Conservation (phyloP, 2,113 vertebrate genomes). For the Nesoenas mayeri region DNA sequence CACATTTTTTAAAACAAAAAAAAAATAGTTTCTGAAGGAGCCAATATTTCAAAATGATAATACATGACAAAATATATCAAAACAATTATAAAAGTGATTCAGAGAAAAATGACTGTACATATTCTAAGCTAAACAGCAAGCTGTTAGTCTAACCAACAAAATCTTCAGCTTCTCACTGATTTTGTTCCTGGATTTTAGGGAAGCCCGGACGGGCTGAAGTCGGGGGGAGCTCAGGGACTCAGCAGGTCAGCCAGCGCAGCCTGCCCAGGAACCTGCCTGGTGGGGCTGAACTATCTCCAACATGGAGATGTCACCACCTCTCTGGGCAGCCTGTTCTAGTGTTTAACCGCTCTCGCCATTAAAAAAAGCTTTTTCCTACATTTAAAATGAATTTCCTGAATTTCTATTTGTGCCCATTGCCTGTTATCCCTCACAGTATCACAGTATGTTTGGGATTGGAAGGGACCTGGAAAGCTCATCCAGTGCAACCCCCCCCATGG, state of each 20-base stretch:
- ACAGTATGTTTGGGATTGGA: no score
- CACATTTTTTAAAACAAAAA: constrained; percentile 10
- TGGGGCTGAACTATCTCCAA: not conserved
- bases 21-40: constrained; percentile 4
- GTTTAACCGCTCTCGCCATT: no score
- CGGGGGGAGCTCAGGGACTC: not conserved
- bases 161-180: not conserved
- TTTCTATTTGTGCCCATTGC: no score
- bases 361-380: no score
- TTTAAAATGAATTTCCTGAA: no score
- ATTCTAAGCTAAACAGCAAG: constrained; percentile 64
- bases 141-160: constrained; percentile 41
- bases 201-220: not conserved
- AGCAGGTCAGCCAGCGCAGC: not conserved
- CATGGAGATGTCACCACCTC: not conserved
- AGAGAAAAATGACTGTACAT: constrained; percentile 57
- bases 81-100: constrained; percentile 64
- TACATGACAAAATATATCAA: constrained; percentile 64
- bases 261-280: not conserved
- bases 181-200: not conserved
- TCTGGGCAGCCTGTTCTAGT: not conserved
- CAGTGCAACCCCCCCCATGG: no score
- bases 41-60: constrained; percentile 57
- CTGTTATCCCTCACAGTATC: no score
- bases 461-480: no score